Base-by-base conservation (phyloP, 2,888 invertebrate genomes). In the Tinea trinotella region DNA sequence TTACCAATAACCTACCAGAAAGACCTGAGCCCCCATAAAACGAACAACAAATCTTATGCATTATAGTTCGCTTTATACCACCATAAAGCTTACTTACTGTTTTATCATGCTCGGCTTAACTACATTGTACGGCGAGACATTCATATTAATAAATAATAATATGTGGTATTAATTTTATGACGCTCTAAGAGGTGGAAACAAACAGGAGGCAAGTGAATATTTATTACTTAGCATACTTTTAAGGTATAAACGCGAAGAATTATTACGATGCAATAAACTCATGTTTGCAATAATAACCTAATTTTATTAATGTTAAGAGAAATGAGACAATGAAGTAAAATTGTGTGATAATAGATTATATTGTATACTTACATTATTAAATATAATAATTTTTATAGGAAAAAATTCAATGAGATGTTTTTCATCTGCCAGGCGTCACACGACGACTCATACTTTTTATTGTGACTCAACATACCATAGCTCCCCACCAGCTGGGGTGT, bases 121-220 rank as follows among this genome's bases (percentile, higher is more conserved):
- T 64, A 70, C 69, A 66, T 61, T 64, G 71, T 68, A 66, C 62
- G 63, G 57, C 61, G 64, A 69, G 70, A 68, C 67, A 72, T 74
- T 71, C 72, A 68, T 74, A 77, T 79, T 78, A 82, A 81, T 81
- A 81, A 82, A 82, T 81, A 80, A 76, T 77, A 82, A 82, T 82
- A 77, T 73, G 66, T 65, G 64, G 71, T 71, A 83, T 83, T 82
- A 82, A 80, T 74, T 81, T 83, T 78, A 84, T 67, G 78, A 74
- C 72, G 74, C 53, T 71, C 77, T 78, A 76, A 79, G 76, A 80
- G 76, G 73, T 74, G 73, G 72, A 74, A 76, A 75, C 74, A 74
- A 74, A 73, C 70, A 67, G 65, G 63, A 69, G 69, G 69, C 68
- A 71, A 77, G 78, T 76, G 75, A 76, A 80, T 79, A 83, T 81